These are phyloP conservation scores for Cheilinus undulatus DNA, from an alignment of 2,113 vertebrate genomes.

Conservation along the genomic window DNA sequence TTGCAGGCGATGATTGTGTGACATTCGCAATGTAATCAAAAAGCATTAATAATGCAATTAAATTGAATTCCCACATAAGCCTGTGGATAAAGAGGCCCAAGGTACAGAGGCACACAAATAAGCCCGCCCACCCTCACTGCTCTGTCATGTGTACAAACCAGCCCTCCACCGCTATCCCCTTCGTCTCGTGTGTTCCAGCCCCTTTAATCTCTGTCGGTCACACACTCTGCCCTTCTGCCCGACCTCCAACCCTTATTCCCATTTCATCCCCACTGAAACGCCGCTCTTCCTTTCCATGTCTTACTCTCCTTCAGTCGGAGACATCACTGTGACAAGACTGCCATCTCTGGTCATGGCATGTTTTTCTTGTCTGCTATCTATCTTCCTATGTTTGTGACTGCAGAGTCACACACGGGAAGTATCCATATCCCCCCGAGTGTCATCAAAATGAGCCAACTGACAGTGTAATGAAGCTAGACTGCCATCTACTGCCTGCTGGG, in stretches of 20 bases:
- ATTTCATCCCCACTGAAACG: slow-evolving; percentile 49
- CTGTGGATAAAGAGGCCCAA: slow-evolving; percentile 43
- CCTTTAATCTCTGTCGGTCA: slow-evolving; percentile 71
- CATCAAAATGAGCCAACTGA: slow-evolving; percentile 46
- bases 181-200: slow-evolving; percentile 57
- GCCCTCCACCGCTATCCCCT: slow-evolving; percentile 36
- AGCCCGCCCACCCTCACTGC: slow-evolving; percentile 24
- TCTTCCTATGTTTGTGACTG: slow-evolving; percentile 33
- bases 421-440: slow-evolving; percentile 43
- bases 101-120: slow-evolving; percentile 27
- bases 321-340: slow-evolving; percentile 61
- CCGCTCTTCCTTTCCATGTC: slow-evolving; percentile 30
- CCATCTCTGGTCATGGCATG: slow-evolving; percentile 67
- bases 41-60: slow-evolving; percentile 67
- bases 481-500: slow-evolving; percentile 73
- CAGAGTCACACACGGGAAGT: slow-evolving; percentile 38
- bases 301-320: slow-evolving; percentile 7
- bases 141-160: slow-evolving; percentile 58
- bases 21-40: slow-evolving; percentile 64
- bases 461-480: slow-evolving; percentile 61
- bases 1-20: slow-evolving; percentile 19
- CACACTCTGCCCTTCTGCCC: slow-evolving; percentile 72
- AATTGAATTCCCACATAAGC: slow-evolving; percentile 46
- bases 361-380: slow-evolving; percentile 26
- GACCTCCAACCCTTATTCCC: slow-evolving; percentile 72